Percentiles rank a stretch among this genome's conserved stretches.
Evolutionary conservation across 1,140 invertebrate genomes (phyloP).

Genomic region (Sarcophaga peregrina): DNA sequence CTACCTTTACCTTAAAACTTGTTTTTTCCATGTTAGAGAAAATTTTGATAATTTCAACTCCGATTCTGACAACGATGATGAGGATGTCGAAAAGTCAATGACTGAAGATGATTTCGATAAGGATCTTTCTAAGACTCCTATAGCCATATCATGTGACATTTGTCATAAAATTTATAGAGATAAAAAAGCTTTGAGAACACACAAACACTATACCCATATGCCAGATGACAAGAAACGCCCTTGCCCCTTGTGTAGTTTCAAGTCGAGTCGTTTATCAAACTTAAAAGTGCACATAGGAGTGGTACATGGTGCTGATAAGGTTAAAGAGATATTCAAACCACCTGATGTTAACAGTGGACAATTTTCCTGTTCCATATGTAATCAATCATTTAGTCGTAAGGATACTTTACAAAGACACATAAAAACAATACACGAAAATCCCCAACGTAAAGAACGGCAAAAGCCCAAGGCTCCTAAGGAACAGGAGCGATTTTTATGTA

Average conservation of each 20-base stretch:
- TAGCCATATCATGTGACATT: constrained; percentile 19
- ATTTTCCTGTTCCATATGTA: background rate
- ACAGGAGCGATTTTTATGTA: background rate
- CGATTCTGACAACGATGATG: background rate
- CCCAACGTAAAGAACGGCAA: background rate
- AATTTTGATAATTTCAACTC: background rate
- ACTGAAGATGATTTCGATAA: constrained; percentile 1
- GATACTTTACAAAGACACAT: constrained; percentile 14
- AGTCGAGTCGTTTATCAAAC: background rate
- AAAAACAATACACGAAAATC: constrained; percentile 11
- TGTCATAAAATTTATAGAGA: constrained; percentile 27
- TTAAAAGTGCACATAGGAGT: constrained; percentile 25
- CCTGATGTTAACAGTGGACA: background rate
- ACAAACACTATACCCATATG: constrained; percentile 32
- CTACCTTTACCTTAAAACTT: too few species aligned
- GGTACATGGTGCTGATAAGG: background rate
- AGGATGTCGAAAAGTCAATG: background rate
- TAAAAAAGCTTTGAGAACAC: background rate
- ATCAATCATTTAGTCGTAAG: background rate
- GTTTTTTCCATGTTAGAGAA: background rate
- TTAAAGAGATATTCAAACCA: background rate
- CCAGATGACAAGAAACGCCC: constrained; percentile 27
- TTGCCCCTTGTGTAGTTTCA: constrained; percentile 14
- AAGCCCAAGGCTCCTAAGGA: background rate
- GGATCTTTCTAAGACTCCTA: background rate